Conservation (phyloP, 2,113 vertebrate species). For the Hippocampus comes region DNA sequence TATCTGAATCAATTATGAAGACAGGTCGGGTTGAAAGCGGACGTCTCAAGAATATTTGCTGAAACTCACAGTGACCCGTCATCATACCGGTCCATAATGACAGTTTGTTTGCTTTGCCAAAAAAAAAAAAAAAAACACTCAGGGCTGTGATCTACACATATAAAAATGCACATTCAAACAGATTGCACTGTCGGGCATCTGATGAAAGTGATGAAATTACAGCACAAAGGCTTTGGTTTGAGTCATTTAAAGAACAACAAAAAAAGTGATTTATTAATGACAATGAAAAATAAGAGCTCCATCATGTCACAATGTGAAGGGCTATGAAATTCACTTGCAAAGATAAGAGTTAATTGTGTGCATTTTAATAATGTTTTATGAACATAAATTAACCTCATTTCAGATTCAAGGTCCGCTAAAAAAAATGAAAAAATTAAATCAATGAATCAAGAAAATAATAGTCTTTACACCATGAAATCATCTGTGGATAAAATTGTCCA, state of each 20-base stretch:
- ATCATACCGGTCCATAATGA: conserved; percentile 66
- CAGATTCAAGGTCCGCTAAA: too few relatives aligned
- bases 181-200: conserved; percentile 22
- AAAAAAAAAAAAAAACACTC: conserved; percentile 27
- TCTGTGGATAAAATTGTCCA: too few relatives aligned
- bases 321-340: too few relatives aligned
- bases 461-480: too few relatives aligned
- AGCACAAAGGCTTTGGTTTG: conserved; percentile 23
- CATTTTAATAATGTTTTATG: too few relatives aligned
- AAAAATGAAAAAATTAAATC: too few relatives aligned
- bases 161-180: conserved; percentile 35
- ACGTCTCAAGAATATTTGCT: conserved; percentile 65
- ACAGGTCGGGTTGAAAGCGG: conserved; percentile 53
- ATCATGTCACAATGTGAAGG: background rate
- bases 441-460: too few relatives aligned
- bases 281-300: background rate
- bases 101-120: conserved; percentile 63
- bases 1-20: conserved; percentile 42
- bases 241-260: conserved; percentile 24
- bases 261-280: conserved; percentile 17
- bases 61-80: conserved; percentile 69
- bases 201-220: conserved; percentile 54
- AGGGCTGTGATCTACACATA: conserved; percentile 50
- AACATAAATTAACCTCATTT: too few relatives aligned
- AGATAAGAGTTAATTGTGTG: too few relatives aligned